Evolutionary conservation across 2,888 invertebrate genomes (phyloP).

Genomic region (Eupsilia transversa): DNA sequence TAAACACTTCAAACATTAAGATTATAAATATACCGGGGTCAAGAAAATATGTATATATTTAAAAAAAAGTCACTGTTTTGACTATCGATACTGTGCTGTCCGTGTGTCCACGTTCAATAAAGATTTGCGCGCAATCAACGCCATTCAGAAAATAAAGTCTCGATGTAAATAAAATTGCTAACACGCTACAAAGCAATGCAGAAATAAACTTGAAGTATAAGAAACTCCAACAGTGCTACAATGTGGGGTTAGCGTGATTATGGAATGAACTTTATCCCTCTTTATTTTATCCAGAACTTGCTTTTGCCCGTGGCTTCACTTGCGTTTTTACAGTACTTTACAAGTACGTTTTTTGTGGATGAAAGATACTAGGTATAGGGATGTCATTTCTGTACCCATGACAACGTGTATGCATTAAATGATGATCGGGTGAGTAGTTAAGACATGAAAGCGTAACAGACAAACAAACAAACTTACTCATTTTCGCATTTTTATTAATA

Average conservation of each 20-base stretch:
- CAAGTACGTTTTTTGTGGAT: no score
- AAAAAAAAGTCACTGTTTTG: background rate
- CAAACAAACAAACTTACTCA: no score
- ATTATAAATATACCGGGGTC: background rate
- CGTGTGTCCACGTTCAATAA: background rate
- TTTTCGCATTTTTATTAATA: no score
- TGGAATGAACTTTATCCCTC: slow-evolving; percentile 1
- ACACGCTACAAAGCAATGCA: slow-evolving; percentile 9
- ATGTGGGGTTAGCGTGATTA: background rate
- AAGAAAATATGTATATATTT: background rate
- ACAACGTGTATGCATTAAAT: no score
- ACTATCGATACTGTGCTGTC: no score
- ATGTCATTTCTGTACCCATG: no score
- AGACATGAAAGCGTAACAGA: no score
- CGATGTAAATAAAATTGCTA: background rate
- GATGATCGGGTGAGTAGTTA: no score
- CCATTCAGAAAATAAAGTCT: background rate
- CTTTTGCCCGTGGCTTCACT: no score
- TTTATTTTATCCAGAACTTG: background rate
- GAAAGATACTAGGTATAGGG: no score
- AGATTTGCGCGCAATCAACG: background rate
- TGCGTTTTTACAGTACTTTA: background rate
- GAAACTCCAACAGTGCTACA: slow-evolving; percentile 16
- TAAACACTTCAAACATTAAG: background rate
- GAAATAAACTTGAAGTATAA: slow-evolving; percentile 25